Percentiles rank a stretch among this genome's conserved stretches.
phyloP scores from a whole-genome alignment of 2,113 vertebrate species.

The Sapayoa aenigma region DNA sequence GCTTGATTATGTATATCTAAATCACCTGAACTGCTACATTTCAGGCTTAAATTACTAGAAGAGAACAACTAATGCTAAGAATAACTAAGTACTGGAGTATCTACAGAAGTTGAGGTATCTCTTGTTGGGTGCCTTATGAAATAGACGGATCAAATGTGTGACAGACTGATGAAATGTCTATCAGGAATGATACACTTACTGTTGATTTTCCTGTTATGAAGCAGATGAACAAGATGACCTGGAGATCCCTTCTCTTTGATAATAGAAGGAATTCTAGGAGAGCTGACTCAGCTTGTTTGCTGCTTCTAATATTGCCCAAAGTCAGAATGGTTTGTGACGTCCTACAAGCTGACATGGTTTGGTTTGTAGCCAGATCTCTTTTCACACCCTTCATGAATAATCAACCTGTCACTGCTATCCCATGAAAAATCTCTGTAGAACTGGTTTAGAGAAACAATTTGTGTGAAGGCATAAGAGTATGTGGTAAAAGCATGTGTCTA shows the following conservation, averaged over 20 bases:
- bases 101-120: background rate
- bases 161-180: background rate
- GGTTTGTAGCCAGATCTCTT: background rate
- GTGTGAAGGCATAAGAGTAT: accelerated
- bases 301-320: background rate
- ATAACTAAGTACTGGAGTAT: background rate
- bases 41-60: background rate
- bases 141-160: background rate
- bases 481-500: background rate
- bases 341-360: background rate
- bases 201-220: background rate
- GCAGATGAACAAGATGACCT: background rate
- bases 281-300: background rate
- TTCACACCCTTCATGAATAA: background rate
- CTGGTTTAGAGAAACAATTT: background rate
- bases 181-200: background rate
- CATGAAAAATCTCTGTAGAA: background rate
- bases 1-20: background rate
- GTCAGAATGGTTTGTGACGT: background rate
- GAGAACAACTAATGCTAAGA: background rate
- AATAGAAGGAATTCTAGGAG: background rate
- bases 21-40: background rate
- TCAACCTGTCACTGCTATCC: background rate
- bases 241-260: background rate
- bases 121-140: background rate